Evolutionary conservation across 2,797 vertebrate species (phyloP).

Genomic region (Liparis tanakae): DNA sequence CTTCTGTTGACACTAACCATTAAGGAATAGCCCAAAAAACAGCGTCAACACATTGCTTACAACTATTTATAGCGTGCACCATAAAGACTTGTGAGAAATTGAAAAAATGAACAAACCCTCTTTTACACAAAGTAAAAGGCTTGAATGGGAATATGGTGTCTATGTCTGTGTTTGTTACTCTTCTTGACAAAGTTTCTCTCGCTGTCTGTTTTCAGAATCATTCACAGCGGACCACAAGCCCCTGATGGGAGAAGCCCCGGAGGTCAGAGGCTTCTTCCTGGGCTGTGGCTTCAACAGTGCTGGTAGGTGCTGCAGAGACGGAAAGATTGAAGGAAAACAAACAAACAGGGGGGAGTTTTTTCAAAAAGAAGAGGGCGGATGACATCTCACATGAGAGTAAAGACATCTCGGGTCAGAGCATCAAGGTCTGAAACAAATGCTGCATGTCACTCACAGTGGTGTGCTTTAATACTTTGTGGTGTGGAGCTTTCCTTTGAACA

Average conservation of each 20-base stretch:
- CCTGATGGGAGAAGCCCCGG: slow-evolving; percentile 94
- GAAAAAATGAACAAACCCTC: not conserved
- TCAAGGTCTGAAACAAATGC: not conserved
- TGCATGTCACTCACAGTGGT: not conserved
- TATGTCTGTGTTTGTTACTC: not conserved
- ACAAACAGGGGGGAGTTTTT: too few species aligned
- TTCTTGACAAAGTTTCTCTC: not conserved
- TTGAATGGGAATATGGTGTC: not conserved
- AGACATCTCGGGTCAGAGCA: not conserved
- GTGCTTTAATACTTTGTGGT: not conserved
- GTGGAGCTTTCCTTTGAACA: not conserved
- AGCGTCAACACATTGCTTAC: not conserved
- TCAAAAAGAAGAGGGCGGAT: not conserved
- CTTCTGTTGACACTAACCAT: too few species aligned
- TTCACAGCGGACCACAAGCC: slow-evolving; percentile 98
- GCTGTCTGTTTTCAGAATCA: slow-evolving; percentile 84
- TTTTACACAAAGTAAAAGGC: not conserved
- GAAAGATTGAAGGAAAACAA: not conserved
- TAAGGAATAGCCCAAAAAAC: not conserved
- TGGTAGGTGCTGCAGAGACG: slow-evolving; percentile 75
- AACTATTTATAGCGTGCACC: not conserved
- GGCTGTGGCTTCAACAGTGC: slow-evolving; percentile 99
- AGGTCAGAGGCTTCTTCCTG: slow-evolving; percentile 94
- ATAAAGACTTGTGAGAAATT: not conserved
- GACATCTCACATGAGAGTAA: not conserved